Evolutionary conservation across 1,140 invertebrate species (phyloP), one percentile per base, ranked within the genome.

Genomic region (Popillia japonica): DNA sequence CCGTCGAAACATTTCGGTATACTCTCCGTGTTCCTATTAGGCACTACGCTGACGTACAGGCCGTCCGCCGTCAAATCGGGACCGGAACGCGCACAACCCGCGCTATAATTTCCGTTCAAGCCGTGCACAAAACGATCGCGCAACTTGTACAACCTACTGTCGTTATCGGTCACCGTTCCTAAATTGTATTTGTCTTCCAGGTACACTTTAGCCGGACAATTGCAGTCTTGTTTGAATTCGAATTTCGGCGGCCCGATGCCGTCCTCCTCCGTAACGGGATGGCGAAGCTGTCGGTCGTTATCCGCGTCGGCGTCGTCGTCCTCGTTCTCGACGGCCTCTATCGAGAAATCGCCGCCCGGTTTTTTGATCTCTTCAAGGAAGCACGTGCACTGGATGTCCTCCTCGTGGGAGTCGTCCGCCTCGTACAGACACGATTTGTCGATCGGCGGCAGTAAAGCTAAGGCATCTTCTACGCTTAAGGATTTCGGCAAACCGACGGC

Each of bases 11-110:
- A 40, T 27, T 83, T 85, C 61, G 83, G 82, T 79, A 85, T 80
- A 72, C 81, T 78, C 75, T 85, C 85, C 23, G 76, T 83, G 82
- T 83, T 81, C 78, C 86, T 81, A 84, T 83, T 85, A 86, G 86
- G 86, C 85, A 87, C 86, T 85, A 87, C 82, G 78, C 86, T 86
- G 41, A 82, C 80, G 77, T 83, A 85, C 44, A 86, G 79, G 76
- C 83, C 84, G 40, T 80, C 44, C 7, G 82, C 75, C 22, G 40
- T 34, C 23, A 75, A 61, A 34, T 78, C 76, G 10, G 80, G 75
- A n/a, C 78, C 20, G 74, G 75, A 41, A 76, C 77, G 27, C 72
- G 23, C 41, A 11, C 77, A 23, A 1, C 59, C 61, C n/a, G 72
- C 40, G 72, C 83, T 81, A 48, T 59, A 81, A 79, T 86, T 87